Evolutionary conservation across 2,888 invertebrate species (phyloP).

Genomic region (Thecophora atra): DNA sequence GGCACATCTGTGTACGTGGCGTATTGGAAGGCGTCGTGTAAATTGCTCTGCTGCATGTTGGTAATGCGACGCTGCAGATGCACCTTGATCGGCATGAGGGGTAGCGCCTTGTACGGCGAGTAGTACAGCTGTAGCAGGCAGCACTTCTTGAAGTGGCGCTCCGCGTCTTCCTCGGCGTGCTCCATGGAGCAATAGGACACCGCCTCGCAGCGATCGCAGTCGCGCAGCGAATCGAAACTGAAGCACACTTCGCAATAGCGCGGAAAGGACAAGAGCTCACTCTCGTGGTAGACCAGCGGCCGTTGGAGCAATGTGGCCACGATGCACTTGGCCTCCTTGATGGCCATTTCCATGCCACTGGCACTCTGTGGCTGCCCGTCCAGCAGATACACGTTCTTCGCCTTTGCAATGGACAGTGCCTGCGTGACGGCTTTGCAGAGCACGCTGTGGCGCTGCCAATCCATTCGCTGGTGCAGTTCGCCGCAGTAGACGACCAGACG

Average conservation of each 20-base stretch:
- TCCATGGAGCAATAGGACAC: constrained; percentile 54
- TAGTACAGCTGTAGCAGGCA: constrained; percentile 51
- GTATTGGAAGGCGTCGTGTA: constrained; percentile 46
- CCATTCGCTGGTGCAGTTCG: constrained; percentile 72
- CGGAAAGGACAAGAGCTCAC: constrained; percentile 55
- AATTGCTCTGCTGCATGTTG: constrained; percentile 44
- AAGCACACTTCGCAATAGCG: constrained; percentile 54
- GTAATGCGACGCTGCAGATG: constrained; percentile 36
- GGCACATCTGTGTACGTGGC: constrained; percentile 44
- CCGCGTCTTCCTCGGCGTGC: constrained; percentile 48
- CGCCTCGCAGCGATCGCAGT: constrained; percentile 49
- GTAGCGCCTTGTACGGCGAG: constrained; percentile 49
- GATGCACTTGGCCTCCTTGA: constrained; percentile 50
- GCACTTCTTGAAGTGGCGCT: constrained; percentile 50
- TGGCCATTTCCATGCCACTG: constrained; percentile 46
- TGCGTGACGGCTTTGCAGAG: constrained; percentile 67
- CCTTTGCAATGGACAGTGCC: constrained; percentile 42
- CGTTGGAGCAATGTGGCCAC: constrained; percentile 47
- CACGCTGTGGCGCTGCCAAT: constrained; percentile 73
- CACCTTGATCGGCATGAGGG: constrained; percentile 6
- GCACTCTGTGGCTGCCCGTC: constrained; percentile 43
- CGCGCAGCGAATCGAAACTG: constrained; percentile 39
- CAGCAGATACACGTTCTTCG: constrained; percentile 49
- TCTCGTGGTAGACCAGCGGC: constrained; percentile 49
- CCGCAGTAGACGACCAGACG: constrained; percentile 72